A percentile compares a stretch with the other conserved stretches of the same genome.
These are phyloP conservation scores for Anisognathus igniventris DNA, from an alignment of 2,797 vertebrate species.

Conservation along the genomic window DNA sequence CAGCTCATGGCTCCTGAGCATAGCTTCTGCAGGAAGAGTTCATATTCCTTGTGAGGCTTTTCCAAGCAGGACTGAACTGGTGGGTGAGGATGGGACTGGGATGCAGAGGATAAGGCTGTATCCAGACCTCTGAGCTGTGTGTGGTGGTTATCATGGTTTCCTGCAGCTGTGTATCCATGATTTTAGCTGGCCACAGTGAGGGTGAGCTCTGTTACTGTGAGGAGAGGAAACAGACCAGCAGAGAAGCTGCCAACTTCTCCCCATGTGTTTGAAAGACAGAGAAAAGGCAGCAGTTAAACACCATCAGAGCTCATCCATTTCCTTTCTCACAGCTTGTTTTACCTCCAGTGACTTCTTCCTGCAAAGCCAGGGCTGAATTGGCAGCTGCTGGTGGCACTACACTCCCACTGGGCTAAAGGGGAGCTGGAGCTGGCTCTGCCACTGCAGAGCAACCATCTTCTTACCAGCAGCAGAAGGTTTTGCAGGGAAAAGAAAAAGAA, in stretches of 20 bases:
- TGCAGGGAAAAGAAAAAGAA: rapidly evolving
- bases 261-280: rapidly evolving
- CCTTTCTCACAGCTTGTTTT: rapidly evolving
- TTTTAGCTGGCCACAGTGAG: background rate
- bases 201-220: background rate
- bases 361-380: background rate
- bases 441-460: background rate
- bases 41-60: background rate
- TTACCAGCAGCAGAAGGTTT: background rate
- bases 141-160: background rate
- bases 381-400: background rate
- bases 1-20: background rate
- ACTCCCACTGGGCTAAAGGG: rapidly evolving
- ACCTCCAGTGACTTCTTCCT: rapidly evolving
- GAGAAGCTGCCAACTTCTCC: background rate
- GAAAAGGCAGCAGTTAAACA: background rate
- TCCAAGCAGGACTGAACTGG: background rate
- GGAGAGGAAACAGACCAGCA: background rate
- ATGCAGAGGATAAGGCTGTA: background rate
- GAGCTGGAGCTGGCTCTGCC: background rate
- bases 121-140: rapidly evolving
- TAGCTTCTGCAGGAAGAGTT: background rate
- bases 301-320: background rate
- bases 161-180: background rate
- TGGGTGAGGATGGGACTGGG: background rate